Conservation (phyloP, 2,113 vertebrate genomes). For the Chaetura pelagica region DNA sequence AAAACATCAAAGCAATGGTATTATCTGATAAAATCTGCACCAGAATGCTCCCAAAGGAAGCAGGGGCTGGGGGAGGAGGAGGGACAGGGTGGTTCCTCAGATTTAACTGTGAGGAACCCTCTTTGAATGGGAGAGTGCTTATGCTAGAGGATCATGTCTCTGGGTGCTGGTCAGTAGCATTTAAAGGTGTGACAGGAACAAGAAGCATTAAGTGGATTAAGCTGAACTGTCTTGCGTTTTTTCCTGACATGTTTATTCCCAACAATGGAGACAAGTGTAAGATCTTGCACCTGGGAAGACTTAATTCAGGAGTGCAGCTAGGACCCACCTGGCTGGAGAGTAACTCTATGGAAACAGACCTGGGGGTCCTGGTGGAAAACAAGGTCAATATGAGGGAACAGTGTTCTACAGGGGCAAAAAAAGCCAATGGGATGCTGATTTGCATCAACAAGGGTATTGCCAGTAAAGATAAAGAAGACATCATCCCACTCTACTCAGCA, state of each 20-base stretch:
- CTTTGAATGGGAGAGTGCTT: neutral
- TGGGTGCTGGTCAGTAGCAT: neutral
- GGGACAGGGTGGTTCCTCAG: neutral
- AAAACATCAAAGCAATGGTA: neutral
- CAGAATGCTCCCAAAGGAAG: neutral
- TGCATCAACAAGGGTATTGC: no score
- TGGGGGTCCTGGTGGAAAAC: no score
- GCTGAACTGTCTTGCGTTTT: neutral
- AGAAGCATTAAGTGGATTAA: neutral
- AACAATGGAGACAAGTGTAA: no score
- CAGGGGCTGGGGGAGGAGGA: neutral
- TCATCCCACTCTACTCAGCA: no score
- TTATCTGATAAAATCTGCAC: neutral
- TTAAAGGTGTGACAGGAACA: constrained; percentile 6
- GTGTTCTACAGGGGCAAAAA: no score
- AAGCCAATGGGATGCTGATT: no score
- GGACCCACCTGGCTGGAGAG: no score
- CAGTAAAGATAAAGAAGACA: no score
- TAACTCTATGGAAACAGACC: no score
- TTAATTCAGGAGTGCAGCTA: no score
- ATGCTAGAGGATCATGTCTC: neutral
- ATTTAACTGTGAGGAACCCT: neutral
- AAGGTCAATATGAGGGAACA: no score
- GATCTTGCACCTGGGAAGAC: no score
- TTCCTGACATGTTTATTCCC: neutral